These are phyloP conservation scores for Falco cherrug DNA, from an alignment of 2,797 vertebrate species.

Conservation along the genomic window DNA sequence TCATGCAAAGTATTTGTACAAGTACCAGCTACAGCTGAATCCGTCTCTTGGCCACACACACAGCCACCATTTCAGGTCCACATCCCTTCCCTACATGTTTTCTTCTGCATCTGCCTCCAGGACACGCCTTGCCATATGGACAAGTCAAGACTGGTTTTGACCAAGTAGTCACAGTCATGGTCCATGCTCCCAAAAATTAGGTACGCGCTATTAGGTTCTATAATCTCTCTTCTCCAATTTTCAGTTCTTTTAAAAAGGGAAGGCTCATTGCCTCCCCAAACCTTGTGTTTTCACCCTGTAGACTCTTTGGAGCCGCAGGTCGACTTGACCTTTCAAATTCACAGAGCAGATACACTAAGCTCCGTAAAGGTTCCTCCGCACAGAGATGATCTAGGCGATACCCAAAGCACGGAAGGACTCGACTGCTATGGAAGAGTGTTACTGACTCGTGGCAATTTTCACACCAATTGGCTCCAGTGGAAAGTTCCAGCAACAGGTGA, in stretches of 20 bases:
- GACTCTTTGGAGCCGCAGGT: slow-evolving; percentile 37
- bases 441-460: not conserved
- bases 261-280: not conserved
- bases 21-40: not conserved
- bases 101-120: not conserved
- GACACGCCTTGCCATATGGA: not conserved
- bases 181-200: not conserved
- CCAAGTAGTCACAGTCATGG: not conserved
- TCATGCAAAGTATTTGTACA: accelerated
- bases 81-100: not conserved
- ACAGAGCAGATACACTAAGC: not conserved
- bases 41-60: accelerated
- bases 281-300: not conserved
- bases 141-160: not conserved
- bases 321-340: not conserved
- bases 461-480: not conserved
- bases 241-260: not conserved
- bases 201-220: not conserved
- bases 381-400: not conserved
- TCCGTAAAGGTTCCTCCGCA: not conserved
- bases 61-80: not conserved
- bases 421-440: not conserved
- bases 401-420: not conserved
- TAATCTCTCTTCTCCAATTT: not conserved
- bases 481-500: not conserved